Evolutionary conservation across 2,113 vertebrate species (phyloP).

Genomic region (Tylochromis polylepis): DNA sequence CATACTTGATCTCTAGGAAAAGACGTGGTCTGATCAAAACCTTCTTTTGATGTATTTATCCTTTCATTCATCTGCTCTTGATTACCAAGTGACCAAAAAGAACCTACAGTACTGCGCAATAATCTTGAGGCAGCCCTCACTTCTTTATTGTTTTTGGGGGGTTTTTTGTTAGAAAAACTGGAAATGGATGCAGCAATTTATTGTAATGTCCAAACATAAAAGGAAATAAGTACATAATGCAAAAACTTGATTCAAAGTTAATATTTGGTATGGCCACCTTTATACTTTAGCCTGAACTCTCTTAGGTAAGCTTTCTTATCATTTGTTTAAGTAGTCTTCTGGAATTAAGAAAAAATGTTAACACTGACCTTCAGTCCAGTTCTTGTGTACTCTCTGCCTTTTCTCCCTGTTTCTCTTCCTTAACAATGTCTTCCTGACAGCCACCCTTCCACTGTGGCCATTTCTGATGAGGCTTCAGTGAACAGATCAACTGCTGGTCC

Average conservation of each 20-base stretch:
- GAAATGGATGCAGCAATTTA: neutral
- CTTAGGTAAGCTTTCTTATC: neutral
- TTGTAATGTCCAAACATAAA: neutral
- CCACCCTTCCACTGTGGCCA: neutral
- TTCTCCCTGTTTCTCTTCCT: too few relatives aligned
- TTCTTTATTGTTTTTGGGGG: neutral
- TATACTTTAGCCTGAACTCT: neutral
- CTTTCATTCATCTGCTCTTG: neutral
- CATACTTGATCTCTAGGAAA: neutral
- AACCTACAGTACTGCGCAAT: fast-evolving
- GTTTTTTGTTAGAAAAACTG: fast-evolving
- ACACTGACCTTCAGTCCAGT: neutral
- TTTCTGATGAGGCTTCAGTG: neutral
- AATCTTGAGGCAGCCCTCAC: too few relatives aligned
- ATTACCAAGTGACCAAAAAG: neutral
- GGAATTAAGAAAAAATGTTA: neutral
- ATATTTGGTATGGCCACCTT: neutral
- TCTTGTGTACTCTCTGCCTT: neutral
- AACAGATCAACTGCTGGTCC: neutral
- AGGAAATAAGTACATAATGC: neutral
- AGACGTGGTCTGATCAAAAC: neutral
- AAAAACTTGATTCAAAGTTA: fast-evolving
- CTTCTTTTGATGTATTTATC: neutral
- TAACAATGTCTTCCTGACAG: neutral
- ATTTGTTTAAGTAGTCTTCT: neutral